phyloP scores from a whole-genome alignment of 2,113 vertebrate species.

The Saccopteryx bilineata region DNA sequence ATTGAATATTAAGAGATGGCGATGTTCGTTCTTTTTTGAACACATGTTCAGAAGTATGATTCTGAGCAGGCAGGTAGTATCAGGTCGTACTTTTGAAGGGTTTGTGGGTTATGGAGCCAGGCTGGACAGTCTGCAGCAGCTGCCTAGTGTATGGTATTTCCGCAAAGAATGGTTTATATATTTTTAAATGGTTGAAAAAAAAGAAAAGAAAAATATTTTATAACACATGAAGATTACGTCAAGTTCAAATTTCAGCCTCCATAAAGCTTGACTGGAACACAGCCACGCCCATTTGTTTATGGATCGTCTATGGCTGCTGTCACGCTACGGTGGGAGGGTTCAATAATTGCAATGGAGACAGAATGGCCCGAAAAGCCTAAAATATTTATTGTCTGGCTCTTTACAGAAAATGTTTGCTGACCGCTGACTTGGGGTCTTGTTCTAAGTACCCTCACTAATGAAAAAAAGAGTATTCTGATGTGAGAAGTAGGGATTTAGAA shows the following conservation, averaged over 20 bases:
- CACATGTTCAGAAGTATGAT: neutral
- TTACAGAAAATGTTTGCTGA: constrained; percentile 33
- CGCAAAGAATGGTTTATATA: neutral
- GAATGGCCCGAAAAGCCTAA: neutral
- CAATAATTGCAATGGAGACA: neutral
- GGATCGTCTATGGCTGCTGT: neutral
- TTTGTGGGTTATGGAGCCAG: neutral
- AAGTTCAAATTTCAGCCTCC: neutral
- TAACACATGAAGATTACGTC: neutral
- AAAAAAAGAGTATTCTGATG: neutral
- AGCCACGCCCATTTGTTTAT: neutral
- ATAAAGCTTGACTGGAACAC: constrained; percentile 40
- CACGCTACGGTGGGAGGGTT: neutral
- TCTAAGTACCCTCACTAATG: neutral
- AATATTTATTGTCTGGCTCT: constrained; percentile 54
- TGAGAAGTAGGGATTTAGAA: neutral
- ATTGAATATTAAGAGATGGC: too few species aligned
- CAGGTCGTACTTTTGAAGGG: neutral
- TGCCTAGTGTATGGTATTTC: neutral
- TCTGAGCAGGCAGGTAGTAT: neutral
- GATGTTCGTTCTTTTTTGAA: too few species aligned
- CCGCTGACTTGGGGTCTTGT: neutral
- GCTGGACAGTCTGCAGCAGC: too few species aligned
- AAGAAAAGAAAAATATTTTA: neutral
- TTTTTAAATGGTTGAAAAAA: constrained; percentile 13